These are phyloP conservation scores for Leuciscus waleckii DNA, from an alignment of 2,797 vertebrate species.

Conservation along the genomic window DNA sequence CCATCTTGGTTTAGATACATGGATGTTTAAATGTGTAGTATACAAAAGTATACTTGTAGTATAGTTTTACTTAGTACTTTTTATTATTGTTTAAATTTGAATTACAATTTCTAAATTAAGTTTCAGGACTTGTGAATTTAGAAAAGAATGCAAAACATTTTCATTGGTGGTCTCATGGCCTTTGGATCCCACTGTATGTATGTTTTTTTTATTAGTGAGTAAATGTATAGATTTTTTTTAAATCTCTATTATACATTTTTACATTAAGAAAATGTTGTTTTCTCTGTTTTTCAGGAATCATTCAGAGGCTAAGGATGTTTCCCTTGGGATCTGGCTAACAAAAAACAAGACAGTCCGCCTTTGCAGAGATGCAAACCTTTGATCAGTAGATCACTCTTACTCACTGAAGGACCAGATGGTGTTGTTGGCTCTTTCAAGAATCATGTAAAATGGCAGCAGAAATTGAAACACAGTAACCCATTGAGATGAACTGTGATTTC, in stretches of 20 bases:
- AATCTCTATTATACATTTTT: neutral
- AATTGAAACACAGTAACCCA: neutral
- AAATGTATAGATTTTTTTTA: neutral
- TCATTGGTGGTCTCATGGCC: neutral
- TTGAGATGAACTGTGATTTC: conserved; percentile 25
- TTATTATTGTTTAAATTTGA: neutral
- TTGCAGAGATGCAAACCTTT: conserved; percentile 18
- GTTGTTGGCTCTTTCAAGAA: conserved; percentile 16
- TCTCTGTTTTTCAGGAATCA: conserved; percentile 18
- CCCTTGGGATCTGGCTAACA: neutral
- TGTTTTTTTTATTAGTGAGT: neutral
- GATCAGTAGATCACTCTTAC: conserved; percentile 20
- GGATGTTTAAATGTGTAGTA: neutral
- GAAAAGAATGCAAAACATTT: neutral
- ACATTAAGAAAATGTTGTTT: neutral
- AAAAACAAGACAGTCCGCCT: neutral
- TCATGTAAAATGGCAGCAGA: neutral
- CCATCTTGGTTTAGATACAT: conserved; percentile 11
- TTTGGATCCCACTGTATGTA: neutral
- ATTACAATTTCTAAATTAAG: neutral
- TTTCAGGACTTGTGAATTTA: neutral
- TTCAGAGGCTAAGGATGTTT: neutral
- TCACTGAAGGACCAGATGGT: conserved; percentile 24
- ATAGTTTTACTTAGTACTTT: neutral
- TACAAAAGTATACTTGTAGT: no score